phyloP scores from a whole-genome alignment of 2,888 invertebrate species.

The Morpho deidamia region DNA sequence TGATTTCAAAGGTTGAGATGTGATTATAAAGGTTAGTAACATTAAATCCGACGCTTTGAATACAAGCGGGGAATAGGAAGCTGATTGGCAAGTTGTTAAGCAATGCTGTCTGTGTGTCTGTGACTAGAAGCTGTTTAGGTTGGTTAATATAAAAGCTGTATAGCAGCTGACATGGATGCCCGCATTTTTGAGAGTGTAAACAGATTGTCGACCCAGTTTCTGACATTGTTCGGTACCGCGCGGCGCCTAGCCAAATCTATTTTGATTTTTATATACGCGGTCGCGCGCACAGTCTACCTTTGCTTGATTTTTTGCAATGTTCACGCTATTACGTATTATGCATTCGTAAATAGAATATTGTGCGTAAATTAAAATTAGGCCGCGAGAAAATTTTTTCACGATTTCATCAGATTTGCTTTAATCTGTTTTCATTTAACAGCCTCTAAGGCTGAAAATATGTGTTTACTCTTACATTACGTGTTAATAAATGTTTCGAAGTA shows the following conservation, averaged over 20 bases:
- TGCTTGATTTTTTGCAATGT: constrained; percentile 44
- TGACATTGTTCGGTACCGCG: constrained; percentile 58
- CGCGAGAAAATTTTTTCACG: background rate
- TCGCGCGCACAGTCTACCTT: constrained; percentile 46
- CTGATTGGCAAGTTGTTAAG: no score
- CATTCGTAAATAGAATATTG: constrained; percentile 3
- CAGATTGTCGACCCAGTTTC: constrained; percentile 69
- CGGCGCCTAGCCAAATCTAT: constrained; percentile 74
- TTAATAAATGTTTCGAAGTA: no score
- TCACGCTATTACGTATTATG: constrained; percentile 5
- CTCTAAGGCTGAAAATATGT: no score
- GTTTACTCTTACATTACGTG: no score
- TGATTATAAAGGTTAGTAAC: no score
- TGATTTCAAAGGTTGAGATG: no score
- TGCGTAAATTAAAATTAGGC: constrained; percentile 11
- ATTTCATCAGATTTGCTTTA: background rate
- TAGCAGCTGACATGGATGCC: constrained; percentile 8
- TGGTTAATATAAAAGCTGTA: constrained; percentile 1
- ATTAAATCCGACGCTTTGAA: no score
- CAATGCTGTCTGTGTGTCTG: no score
- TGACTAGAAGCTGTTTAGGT: background rate
- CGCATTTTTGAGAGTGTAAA: constrained; percentile 40
- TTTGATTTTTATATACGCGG: constrained; percentile 66
- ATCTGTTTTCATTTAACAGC: no score
- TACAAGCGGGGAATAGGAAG: no score